These are phyloP conservation scores for Dolichallabes microphthalmus DNA, from an alignment of 2,113 vertebrate species.

Conservation along the genomic window DNA sequence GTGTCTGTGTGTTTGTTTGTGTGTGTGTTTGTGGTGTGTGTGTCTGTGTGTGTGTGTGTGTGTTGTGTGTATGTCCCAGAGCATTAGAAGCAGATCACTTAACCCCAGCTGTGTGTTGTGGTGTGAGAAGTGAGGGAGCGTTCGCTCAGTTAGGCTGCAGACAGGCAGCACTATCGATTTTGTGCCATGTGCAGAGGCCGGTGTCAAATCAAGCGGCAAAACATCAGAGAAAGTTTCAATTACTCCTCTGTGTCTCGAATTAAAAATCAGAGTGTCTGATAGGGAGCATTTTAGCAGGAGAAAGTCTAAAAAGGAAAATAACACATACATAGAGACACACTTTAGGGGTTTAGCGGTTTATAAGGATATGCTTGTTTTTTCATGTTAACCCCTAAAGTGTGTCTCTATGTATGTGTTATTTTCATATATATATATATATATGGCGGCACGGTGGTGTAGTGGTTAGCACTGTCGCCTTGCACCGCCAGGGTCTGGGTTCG, in stretches of 20 bases:
- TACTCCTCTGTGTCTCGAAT: slow-evolving; percentile 74
- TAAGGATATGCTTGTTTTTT: neutral
- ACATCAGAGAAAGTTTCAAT: slow-evolving; percentile 83
- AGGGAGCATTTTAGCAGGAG: slow-evolving; percentile 31
- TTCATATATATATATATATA: too few relatives aligned
- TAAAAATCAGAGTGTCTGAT: slow-evolving; percentile 60
- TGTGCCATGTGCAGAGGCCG: slow-evolving; percentile 86
- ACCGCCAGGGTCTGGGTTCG: too few relatives aligned
- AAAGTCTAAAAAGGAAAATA: slow-evolving; percentile 18
- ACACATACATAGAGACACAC: neutral
- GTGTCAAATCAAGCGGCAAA: slow-evolving; percentile 75
- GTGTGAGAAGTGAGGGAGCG: slow-evolving; percentile 66
- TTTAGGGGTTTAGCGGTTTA: too few relatives aligned
- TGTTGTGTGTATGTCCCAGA: slow-evolving; percentile 49
- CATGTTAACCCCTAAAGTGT: neutral
- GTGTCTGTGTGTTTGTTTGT: too few relatives aligned
- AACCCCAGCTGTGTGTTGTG: slow-evolving; percentile 74
- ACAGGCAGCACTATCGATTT: slow-evolving; percentile 83
- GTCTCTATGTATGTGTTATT: neutral
- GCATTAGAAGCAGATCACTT: slow-evolving; percentile 84
- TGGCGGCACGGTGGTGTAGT: too few relatives aligned
- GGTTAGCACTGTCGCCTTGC: too few relatives aligned
- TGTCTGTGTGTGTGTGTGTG: slow-evolving; percentile 21
- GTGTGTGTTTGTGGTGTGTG: too few relatives aligned
- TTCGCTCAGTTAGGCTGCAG: slow-evolving; percentile 66